A percentile compares a stretch with the other conserved stretches of the same genome.
phyloP scores from a whole-genome alignment of 2,797 vertebrate species.

The Aratinga solstitialis region DNA sequence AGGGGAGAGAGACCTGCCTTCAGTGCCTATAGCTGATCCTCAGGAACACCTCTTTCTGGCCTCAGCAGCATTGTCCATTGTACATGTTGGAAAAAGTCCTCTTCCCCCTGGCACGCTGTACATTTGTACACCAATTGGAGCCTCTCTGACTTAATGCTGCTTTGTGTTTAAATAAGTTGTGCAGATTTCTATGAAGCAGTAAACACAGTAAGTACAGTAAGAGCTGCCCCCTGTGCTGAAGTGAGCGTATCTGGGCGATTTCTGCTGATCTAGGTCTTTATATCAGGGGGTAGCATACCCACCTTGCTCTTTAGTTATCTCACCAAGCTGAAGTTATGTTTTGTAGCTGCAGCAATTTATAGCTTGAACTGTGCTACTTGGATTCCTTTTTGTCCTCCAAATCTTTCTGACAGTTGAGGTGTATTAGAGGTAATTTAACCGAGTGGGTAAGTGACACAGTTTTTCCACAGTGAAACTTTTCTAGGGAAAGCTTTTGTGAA shows the following conservation, averaged over 20 bases:
- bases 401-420: background rate
- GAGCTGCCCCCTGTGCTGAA: background rate
- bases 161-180: background rate
- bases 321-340: background rate
- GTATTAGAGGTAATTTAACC: background rate
- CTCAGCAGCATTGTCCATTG: background rate
- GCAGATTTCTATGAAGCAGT: background rate
- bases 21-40: background rate
- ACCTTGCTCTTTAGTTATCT: background rate
- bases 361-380: background rate
- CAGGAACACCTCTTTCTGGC: background rate
- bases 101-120: background rate
- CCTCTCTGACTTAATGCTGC: background rate
- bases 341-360: background rate
- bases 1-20: background rate
- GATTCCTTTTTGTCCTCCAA: background rate
- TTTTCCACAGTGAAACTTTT: conserved; percentile 46
- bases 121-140: rapidly evolving
- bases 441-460: background rate
- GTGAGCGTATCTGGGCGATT: background rate
- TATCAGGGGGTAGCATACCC: background rate
- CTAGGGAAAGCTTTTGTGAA: conserved; percentile 20
- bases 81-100: background rate
- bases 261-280: background rate
- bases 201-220: rapidly evolving